These are phyloP conservation scores for Grus americana DNA, from an alignment of 2,113 vertebrate species.

Conservation along the genomic window DNA sequence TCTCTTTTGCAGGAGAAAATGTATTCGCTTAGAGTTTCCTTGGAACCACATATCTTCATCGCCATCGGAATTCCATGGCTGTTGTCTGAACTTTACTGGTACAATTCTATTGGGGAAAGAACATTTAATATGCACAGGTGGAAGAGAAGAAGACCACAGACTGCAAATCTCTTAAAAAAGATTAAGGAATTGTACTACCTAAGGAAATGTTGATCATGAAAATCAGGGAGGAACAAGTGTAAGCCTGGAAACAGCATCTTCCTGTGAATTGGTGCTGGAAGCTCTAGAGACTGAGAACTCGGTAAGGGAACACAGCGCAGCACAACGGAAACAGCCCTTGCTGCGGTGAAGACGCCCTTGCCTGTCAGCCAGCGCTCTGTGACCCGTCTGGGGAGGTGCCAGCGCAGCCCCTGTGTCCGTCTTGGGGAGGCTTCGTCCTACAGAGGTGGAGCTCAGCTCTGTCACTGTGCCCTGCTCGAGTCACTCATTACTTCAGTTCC, in stretches of 20 bases:
- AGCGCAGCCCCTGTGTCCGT: rapidly evolving
- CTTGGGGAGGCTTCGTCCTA: neutral
- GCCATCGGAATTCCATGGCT: neutral
- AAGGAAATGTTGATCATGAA: neutral
- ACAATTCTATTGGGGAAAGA: neutral
- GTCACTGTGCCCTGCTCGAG: neutral
- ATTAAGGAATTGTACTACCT: neutral
- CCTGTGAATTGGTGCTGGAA: neutral
- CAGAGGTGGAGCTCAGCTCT: neutral
- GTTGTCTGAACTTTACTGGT: neutral
- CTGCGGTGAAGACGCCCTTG: neutral
- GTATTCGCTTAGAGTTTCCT: neutral
- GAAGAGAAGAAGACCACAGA: neutral
- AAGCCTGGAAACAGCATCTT: neutral
- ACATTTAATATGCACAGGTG: neutral
- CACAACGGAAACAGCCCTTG: neutral
- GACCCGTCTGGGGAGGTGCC: neutral
- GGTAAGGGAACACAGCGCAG: neutral
- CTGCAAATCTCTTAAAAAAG: neutral
- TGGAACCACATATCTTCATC: neutral
- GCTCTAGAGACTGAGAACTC: neutral
- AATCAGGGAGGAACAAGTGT: neutral
- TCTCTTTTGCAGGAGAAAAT: slow-evolving; percentile 47
- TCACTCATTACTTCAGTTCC: neutral
- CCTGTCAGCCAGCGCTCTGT: neutral